phyloP scores from a whole-genome alignment of 2,113 vertebrate genomes.

The Vidua chalybeata region DNA sequence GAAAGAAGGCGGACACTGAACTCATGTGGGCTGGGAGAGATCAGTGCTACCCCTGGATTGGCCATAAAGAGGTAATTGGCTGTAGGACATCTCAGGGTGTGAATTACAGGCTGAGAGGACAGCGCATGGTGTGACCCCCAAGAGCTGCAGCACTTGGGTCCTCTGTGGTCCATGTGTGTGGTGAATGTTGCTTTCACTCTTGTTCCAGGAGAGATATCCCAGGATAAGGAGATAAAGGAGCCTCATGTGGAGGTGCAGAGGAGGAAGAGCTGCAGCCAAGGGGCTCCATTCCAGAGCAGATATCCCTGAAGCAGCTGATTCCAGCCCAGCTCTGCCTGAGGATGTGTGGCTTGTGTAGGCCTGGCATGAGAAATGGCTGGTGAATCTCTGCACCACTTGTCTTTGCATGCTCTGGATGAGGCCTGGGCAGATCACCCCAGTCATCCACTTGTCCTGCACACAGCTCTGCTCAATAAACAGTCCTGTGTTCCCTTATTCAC shows the following conservation, averaged over 20 bases:
- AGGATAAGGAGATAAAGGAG: neutral
- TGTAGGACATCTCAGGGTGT: neutral
- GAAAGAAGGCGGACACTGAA: neutral
- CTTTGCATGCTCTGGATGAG: neutral
- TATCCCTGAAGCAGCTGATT: neutral
- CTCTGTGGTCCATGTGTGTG: rapidly evolving
- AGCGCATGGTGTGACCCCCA: neutral
- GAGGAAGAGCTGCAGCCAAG: neutral
- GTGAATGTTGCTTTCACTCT: neutral
- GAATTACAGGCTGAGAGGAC: neutral
- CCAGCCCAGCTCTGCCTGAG: neutral
- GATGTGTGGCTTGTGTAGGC: neutral
- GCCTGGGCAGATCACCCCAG: neutral
- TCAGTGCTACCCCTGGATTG: neutral
- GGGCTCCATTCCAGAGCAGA: neutral
- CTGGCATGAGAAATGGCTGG: neutral
- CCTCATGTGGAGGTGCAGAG: neutral
- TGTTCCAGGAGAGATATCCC: neutral
- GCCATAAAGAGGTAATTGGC: rapidly evolving
- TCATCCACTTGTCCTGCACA: neutral
- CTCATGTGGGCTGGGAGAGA: neutral
- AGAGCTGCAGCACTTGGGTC: neutral
- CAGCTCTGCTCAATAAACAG: neutral
- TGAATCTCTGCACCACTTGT: neutral
- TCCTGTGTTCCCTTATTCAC: neutral